Evolutionary conservation across 2,113 vertebrate genomes (phyloP).

Genomic region (Odontesthes bonariensis): DNA sequence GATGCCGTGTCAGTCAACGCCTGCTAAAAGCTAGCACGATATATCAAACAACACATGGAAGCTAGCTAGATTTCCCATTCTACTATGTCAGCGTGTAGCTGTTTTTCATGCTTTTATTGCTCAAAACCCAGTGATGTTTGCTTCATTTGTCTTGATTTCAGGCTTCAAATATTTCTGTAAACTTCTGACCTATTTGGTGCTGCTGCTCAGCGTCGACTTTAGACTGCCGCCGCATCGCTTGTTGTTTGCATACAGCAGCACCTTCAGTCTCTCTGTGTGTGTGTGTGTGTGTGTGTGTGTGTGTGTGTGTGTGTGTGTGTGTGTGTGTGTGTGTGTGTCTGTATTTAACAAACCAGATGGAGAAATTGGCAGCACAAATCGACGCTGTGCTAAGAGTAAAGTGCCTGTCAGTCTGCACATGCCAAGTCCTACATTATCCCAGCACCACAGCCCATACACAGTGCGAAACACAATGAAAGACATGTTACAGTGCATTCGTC

Average conservation of each 20-base stretch:
- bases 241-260: constrained; percentile 27
- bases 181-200: constrained; percentile 6
- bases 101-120: neutral
- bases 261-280: constrained; percentile 14
- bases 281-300: constrained; percentile 25
- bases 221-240: neutral
- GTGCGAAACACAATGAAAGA: neutral
- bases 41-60: neutral
- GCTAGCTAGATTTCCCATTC: neutral
- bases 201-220: neutral
- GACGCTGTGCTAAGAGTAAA: constrained; percentile 25
- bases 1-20: neutral
- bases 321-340: constrained; percentile 32
- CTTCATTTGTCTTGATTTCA: neutral
- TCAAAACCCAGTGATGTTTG: neutral
- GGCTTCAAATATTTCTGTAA: constrained; percentile 1
- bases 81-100: neutral
- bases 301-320: constrained; percentile 31
- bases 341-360: constrained; percentile 44
- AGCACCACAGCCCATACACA: neutral
- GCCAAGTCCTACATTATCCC: constrained; percentile 33
- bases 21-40: neutral
- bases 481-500: neutral
- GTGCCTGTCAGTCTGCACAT: constrained; percentile 17
- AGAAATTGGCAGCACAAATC: constrained; percentile 40